A percentile compares a stretch with the other conserved stretches of the same genome.
Conservation (phyloP, 2,113 vertebrate genomes). For the Sinocyclocheilus anshuiensis region DNA sequence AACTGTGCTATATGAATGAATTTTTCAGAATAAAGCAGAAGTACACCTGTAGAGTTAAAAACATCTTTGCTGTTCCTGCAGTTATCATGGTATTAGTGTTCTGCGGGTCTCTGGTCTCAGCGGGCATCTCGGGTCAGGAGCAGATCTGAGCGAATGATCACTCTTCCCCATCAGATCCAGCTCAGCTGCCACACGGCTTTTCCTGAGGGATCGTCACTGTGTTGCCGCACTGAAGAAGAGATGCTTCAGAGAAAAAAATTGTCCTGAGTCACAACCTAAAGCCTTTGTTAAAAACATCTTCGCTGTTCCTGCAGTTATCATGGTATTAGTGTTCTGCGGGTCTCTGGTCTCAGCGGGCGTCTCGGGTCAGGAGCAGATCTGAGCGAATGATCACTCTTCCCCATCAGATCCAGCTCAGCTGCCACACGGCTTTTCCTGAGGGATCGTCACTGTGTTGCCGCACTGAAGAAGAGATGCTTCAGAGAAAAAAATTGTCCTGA, state of each 20-base stretch:
- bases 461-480: not conserved
- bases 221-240: constrained; percentile 52
- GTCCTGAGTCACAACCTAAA: not conserved
- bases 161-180: constrained; percentile 72
- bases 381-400: constrained; percentile 72
- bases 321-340: too few relatives aligned
- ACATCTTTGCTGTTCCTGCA: constrained; percentile 17
- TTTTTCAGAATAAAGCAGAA: not conserved
- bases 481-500: too few relatives aligned
- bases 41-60: not conserved
- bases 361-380: too few relatives aligned
- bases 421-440: constrained; percentile 74
- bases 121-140: too few relatives aligned
- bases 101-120: not conserved
- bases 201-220: constrained; percentile 76
- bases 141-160: constrained; percentile 75
- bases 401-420: constrained; percentile 78
- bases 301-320: too few relatives aligned
- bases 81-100: not conserved
- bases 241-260: too few relatives aligned
- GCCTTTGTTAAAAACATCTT: too few relatives aligned
- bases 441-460: constrained; percentile 74
- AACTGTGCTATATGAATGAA: too few relatives aligned
- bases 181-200: constrained; percentile 75
- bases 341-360: too few relatives aligned